Evolutionary conservation across 1,140 invertebrate species (phyloP).

Genomic region (Harpegnathos saltator): DNA sequence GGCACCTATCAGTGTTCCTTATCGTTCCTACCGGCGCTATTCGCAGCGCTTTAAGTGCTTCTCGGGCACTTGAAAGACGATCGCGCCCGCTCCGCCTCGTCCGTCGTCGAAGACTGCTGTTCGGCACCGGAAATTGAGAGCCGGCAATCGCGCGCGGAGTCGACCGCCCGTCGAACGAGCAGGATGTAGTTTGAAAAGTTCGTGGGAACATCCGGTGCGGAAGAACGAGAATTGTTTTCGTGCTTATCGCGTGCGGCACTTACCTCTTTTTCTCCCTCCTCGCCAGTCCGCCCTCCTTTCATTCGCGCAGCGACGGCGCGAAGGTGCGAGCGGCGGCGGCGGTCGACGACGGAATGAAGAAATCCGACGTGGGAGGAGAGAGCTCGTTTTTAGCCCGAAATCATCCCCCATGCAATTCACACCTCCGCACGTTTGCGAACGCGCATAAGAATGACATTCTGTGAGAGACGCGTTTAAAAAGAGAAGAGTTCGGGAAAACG

Average conservation of each 20-base stretch:
- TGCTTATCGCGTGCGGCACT: constrained; percentile 52
- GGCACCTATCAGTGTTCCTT: constrained; percentile 58
- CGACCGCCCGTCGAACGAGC: background rate
- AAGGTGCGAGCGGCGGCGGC: background rate
- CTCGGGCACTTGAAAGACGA: constrained; percentile 42
- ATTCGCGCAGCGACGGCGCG: background rate
- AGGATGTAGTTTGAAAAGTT: constrained; percentile 54
- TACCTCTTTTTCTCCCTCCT: background rate
- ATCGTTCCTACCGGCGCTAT: constrained; percentile 46
- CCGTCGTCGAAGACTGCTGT: background rate
- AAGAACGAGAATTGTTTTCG: constrained; percentile 40
- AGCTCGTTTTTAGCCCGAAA: no score
- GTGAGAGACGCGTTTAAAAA: no score
- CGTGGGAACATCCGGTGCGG: constrained; percentile 27
- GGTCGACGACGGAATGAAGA: constrained; percentile 19
- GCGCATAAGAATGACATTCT: no score
- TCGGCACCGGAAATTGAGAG: constrained; percentile 66
- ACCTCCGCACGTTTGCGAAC: no score
- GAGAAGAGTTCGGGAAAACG: no score
- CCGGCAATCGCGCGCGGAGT: constrained; percentile 44
- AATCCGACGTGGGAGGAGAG: constrained; percentile 8
- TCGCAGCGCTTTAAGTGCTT: constrained; percentile 67
- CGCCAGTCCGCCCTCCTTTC: no score
- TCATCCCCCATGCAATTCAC: no score
- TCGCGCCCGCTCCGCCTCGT: constrained; percentile 4